Evolutionary conservation across 2,888 invertebrate genomes (phyloP), one percentile per base, ranked within the genome.

Genomic region (Heliconius charithonia): DNA sequence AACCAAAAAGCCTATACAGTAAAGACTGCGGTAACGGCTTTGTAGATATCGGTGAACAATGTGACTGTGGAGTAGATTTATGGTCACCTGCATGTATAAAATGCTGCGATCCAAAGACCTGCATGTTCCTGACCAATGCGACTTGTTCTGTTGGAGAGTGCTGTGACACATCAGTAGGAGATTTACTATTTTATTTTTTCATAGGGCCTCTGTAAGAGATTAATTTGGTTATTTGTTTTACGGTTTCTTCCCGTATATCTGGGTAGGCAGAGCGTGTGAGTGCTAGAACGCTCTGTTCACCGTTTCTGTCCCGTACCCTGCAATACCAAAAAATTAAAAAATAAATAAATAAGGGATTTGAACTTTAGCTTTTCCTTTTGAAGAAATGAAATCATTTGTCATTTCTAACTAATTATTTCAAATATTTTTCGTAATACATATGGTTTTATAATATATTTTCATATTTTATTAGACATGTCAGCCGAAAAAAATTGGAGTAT

Each of bases 141-240:
- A 97, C 97, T 25, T 99, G 99, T 93, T 99, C 98, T 0, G 98
- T 98, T 0, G 99, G 99, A 13, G 96, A 96, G 85, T 99, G 99
- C 93, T 99, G 99, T 91, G 98, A 99, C 91, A 89, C 94, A 27
- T 84, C 96, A 95, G 91, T 91, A 22, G 16, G 82, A 29, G 1
- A 45, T 41, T 3, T 56, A 45, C 16, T 45, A 16, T 6, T 45
- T 45, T 45, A 45, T 56, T 56, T 56, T 56, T 56, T 56, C 45
- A 45, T 16, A 45, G 45, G 29, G 29, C 29, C 4, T 29, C 29
- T 4, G 29, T 29, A 29, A 4, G 4, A 29, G 56, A 56, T 56
- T 56, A 19, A 22, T 56, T 9, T 9, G n/a, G 22, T 56, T 56
- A 3, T 56, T 56, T 19, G 19, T n/a, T 56, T n/a, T 56, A 22